phyloP scores from a whole-genome alignment of 2,797 vertebrate species.

The Chromobotia macracanthus region DNA sequence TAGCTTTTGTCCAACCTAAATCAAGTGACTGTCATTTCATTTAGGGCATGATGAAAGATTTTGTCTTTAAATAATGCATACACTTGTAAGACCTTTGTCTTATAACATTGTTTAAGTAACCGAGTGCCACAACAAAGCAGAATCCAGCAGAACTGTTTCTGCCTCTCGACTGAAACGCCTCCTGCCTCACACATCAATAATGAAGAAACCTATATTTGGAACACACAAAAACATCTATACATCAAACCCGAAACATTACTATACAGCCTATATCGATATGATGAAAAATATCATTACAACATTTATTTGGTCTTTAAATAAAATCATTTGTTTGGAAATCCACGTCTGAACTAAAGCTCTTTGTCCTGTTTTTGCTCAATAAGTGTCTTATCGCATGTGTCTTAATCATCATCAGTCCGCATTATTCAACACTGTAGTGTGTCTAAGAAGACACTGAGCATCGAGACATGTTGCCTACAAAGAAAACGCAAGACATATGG shows the following conservation, averaged over 20 bases:
- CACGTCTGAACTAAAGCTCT: slow-evolving; percentile 25
- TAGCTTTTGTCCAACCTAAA: not conserved
- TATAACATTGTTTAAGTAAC: not conserved
- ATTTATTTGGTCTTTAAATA: not conserved
- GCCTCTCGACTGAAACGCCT: slow-evolving; percentile 53
- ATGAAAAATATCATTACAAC: not conserved
- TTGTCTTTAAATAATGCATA: not conserved
- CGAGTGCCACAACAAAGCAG: slow-evolving; percentile 36
- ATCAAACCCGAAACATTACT: slow-evolving; percentile 55
- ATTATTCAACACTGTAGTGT: not conserved
- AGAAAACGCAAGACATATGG: slow-evolving; percentile 11
- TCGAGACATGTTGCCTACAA: slow-evolving; percentile 20
- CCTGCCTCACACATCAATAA: slow-evolving; percentile 74
- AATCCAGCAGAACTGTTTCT: slow-evolving; percentile 28
- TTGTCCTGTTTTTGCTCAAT: slow-evolving; percentile 24
- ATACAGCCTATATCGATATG: not conserved
- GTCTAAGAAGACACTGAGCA: not conserved
- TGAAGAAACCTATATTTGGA: slow-evolving; percentile 79
- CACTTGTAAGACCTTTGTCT: not conserved
- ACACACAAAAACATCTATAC: slow-evolving; percentile 56
- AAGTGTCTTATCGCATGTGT: slow-evolving; percentile 5
- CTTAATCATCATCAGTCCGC: not conserved
- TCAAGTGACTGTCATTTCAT: not conserved
- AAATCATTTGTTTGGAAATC: not conserved
- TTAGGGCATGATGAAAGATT: not conserved